phyloP scores from a whole-genome alignment of 2,797 vertebrate species.

The Mormyrops boulengeri region DNA sequence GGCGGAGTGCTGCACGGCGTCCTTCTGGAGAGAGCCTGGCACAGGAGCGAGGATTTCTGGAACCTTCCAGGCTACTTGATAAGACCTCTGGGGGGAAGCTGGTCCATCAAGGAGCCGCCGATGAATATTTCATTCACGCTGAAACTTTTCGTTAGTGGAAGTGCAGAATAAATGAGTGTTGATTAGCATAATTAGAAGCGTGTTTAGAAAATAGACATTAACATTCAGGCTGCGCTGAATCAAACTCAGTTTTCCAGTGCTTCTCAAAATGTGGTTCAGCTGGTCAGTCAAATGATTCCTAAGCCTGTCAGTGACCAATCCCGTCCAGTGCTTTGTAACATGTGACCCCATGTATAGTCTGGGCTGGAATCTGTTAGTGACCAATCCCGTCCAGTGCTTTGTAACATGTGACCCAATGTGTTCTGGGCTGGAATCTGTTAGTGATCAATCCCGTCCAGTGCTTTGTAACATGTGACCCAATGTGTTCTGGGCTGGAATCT shows the following conservation, averaged over 20 bases:
- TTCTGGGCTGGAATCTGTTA: neutral
- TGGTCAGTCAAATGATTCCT: neutral
- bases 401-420: neutral
- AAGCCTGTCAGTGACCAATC: neutral
- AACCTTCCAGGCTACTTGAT: neutral
- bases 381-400: neutral
- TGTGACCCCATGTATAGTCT: neutral
- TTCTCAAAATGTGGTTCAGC: constrained; percentile 9
- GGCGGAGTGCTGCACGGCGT: neutral
- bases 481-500: constrained; percentile 10
- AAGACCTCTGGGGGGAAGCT: neutral
- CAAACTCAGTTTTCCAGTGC: constrained; percentile 44
- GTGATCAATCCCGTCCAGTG: neutral
- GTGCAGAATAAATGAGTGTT: constrained; percentile 36
- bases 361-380: neutral
- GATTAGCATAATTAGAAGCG: constrained; percentile 51
- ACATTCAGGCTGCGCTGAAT: constrained; percentile 41
- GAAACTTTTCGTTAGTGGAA: constrained; percentile 28
- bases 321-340: neutral
- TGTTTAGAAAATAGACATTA: constrained; percentile 53
- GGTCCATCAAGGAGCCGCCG: constrained; percentile 23
- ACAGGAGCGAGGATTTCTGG: neutral
- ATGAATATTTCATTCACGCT: constrained; percentile 35
- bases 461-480: neutral
- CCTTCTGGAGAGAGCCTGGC: neutral